phyloP scores from a whole-genome alignment of 2,113 vertebrate genomes.

The Dicrurus megarhynchus region DNA sequence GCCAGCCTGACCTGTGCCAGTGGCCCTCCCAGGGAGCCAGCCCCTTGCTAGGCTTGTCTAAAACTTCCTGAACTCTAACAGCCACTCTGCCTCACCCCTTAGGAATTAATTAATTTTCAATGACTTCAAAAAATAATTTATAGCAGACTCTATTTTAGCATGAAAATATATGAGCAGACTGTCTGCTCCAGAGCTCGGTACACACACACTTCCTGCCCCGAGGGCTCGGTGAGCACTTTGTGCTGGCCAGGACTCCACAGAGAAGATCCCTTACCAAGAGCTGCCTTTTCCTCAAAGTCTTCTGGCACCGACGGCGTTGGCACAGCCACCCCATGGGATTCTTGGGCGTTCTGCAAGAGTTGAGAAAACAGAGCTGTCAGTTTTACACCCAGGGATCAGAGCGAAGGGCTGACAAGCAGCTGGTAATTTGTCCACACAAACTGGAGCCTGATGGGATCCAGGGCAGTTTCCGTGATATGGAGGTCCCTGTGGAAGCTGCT shows the following conservation, averaged over 20 bases:
- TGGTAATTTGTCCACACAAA: neutral
- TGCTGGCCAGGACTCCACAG: neutral
- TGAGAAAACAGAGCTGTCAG: neutral
- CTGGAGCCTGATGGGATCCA: neutral
- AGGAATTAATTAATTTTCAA: neutral
- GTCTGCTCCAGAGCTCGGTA: neutral
- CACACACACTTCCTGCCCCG: neutral
- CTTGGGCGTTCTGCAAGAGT: slow-evolving; percentile 70
- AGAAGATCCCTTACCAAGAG: slow-evolving; percentile 62
- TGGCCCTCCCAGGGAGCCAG: neutral
- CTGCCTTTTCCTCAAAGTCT: slow-evolving; percentile 68
- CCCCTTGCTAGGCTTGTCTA: neutral
- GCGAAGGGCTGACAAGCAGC: neutral
- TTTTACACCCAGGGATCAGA: neutral
- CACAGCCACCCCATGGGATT: slow-evolving; percentile 77
- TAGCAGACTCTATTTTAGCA: neutral
- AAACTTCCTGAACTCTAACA: neutral
- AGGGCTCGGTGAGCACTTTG: neutral
- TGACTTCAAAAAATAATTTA: neutral
- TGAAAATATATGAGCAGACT: neutral
- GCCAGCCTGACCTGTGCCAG: neutral
- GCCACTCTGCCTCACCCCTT: neutral
- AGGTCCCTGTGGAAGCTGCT: neutral
- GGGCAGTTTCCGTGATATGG: rapidly evolving
- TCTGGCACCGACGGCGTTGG: slow-evolving; percentile 76